phyloP scores from a whole-genome alignment of 2,888 invertebrate genomes.

The Matsumyia berberina region DNA sequence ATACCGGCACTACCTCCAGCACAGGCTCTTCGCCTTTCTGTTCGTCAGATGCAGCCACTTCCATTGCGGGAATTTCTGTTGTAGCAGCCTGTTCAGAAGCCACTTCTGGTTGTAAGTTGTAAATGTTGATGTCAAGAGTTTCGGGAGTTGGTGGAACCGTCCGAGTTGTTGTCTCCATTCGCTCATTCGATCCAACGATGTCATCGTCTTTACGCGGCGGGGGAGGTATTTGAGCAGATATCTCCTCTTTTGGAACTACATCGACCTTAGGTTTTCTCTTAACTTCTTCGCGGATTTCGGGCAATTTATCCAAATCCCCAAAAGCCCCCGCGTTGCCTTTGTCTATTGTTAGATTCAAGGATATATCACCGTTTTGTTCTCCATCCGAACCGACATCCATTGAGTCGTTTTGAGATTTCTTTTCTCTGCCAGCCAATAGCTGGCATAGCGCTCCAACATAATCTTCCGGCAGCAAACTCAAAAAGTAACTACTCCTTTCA shows the following conservation, averaged over 20 bases:
- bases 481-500: constrained; percentile 85
- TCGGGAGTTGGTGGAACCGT: constrained; percentile 48
- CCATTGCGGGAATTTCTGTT: constrained; percentile 31
- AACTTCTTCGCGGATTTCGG: constrained; percentile 59
- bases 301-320: constrained; percentile 73
- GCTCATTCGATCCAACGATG: constrained; percentile 37
- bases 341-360: constrained; percentile 80
- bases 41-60: constrained; percentile 33
- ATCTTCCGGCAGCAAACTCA: constrained; percentile 87
- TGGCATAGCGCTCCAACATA: constrained; percentile 92
- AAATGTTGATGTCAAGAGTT: constrained; percentile 79
- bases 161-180: constrained; percentile 29
- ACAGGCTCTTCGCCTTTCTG: constrained; percentile 35
- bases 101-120: constrained; percentile 78
- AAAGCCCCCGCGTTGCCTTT: constrained; percentile 77
- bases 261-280: constrained; percentile 60
- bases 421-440: constrained; percentile 85
- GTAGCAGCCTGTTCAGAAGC: constrained; percentile 32
- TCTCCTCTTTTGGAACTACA: constrained; percentile 37
- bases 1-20: constrained; percentile 59
- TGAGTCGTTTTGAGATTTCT: constrained; percentile 77
- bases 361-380: constrained; percentile 72
- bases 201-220: constrained; percentile 74
- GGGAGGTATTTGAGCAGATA: constrained; percentile 77
- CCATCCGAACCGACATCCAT: constrained; percentile 39